phyloP scores from a whole-genome alignment of 2,113 vertebrate species.

The Lates calcarifer region DNA sequence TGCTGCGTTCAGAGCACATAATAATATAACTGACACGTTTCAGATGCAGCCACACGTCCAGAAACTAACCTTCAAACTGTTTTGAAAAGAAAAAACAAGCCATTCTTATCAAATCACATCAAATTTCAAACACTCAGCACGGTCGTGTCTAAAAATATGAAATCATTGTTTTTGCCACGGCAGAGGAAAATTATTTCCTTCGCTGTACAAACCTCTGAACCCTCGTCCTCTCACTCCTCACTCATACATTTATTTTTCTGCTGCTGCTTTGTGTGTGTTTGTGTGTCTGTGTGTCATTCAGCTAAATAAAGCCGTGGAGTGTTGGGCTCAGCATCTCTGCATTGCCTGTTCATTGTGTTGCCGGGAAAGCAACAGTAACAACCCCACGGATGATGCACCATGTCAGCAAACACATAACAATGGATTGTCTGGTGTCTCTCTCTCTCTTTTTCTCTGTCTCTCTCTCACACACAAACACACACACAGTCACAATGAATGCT shows the following conservation, averaged over 20 bases:
- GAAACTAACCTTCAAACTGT: not conserved
- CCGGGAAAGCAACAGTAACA: constrained; percentile 70
- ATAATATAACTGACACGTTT: not conserved
- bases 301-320: constrained; percentile 79
- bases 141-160: not conserved
- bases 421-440: constrained; percentile 64
- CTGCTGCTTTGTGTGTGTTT: constrained; percentile 21
- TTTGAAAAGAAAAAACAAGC: not conserved
- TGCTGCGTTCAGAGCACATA: not conserved
- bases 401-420: constrained; percentile 86
- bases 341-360: constrained; percentile 76
- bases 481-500: constrained; percentile 46
- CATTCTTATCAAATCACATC: constrained; percentile 2
- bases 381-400: constrained; percentile 71
- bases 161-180: not conserved
- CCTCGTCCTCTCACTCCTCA: not conserved
- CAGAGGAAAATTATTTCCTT: not conserved
- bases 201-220: constrained; percentile 11
- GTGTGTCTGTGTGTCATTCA: constrained; percentile 49
- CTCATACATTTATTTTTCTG: constrained; percentile 5
- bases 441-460: not conserved
- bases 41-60: not conserved
- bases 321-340: constrained; percentile 80
- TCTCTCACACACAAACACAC: not conserved
- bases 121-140: not conserved